Evolutionary conservation across 1,140 invertebrate genomes (phyloP).

Genomic region (Nasonia longicornis): DNA sequence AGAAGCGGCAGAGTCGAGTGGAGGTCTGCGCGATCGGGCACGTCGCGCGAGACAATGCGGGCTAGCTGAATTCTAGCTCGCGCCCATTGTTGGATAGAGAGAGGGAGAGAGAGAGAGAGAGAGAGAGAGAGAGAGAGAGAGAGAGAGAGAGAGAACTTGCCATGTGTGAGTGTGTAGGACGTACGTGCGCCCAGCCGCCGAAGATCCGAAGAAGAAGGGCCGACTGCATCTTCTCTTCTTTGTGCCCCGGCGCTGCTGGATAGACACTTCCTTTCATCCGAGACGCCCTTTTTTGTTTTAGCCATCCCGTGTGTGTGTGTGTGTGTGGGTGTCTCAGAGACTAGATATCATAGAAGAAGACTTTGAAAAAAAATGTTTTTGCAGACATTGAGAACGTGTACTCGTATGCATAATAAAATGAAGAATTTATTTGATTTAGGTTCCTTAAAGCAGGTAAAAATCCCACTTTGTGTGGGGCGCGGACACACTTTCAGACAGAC

Average conservation of each 20-base stretch:
- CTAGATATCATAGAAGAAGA: neutral
- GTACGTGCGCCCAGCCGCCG: neutral
- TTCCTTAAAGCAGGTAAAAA: too few relatives aligned
- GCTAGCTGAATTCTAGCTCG: slow-evolving; percentile 59
- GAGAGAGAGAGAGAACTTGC: slow-evolving; percentile 38
- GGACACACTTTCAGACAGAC: too few relatives aligned
- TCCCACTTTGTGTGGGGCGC: too few relatives aligned
- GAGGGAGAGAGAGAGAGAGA: slow-evolving; percentile 41
- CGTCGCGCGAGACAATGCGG: slow-evolving; percentile 64
- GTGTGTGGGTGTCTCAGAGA: neutral
- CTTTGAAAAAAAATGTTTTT: neutral
- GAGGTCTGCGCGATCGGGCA: slow-evolving; percentile 57
- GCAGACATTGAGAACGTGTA: too few relatives aligned
- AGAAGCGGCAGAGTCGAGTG: slow-evolving; percentile 33
- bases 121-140: slow-evolving; percentile 38
- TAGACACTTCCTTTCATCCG: slow-evolving; percentile 67
- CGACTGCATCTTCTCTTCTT: slow-evolving; percentile 57
- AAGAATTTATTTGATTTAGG: too few relatives aligned
- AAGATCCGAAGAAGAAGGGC: slow-evolving; percentile 52
- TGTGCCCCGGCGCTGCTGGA: slow-evolving; percentile 58
- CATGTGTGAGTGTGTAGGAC: neutral
- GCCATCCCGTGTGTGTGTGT: too few relatives aligned
- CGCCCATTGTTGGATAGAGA: slow-evolving; percentile 51
- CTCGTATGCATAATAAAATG: too few relatives aligned
- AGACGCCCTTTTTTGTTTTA: slow-evolving; percentile 19